These are phyloP conservation scores for Drosophila albomicans DNA, from an alignment of 1,140 invertebrate species.

Conservation along the genomic window DNA sequence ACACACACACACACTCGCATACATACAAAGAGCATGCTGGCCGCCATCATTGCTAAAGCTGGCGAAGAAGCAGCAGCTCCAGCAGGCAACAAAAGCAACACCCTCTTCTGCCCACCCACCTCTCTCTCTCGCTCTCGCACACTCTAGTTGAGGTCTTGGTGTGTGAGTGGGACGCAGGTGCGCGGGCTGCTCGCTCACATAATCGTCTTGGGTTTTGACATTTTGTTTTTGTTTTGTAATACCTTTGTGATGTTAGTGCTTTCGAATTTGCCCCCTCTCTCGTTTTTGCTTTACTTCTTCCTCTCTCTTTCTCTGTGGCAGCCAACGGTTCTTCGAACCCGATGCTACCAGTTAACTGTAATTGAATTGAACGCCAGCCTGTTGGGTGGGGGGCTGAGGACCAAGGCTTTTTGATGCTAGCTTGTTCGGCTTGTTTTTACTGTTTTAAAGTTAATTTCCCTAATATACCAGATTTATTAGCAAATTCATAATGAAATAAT, in stretches of 20 bases:
- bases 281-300: neutral
- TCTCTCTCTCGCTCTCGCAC: neutral
- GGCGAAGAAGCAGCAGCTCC: slow-evolving; percentile 28
- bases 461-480: slow-evolving; percentile 41
- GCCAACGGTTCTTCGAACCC: slow-evolving; percentile 16
- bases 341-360: slow-evolving; percentile 68
- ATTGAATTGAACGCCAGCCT: slow-evolving; percentile 70
- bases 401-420: neutral
- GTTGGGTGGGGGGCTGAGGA: slow-evolving; percentile 4
- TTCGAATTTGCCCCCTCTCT: slow-evolving; percentile 42
- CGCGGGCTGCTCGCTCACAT: slow-evolving; percentile 71
- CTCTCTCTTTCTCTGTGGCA: neutral
- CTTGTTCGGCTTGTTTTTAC: slow-evolving; percentile 8
- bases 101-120: neutral
- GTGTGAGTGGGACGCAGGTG: slow-evolving; percentile 64
- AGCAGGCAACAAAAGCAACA: slow-evolving; percentile 16
- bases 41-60: slow-evolving; percentile 71
- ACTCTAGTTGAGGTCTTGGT: neutral
- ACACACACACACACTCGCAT: slow-evolving; percentile 36
- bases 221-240: slow-evolving; percentile 85
- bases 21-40: slow-evolving; percentile 46
- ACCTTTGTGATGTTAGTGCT: slow-evolving; percentile 81
- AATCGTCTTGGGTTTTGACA: slow-evolving; percentile 84
- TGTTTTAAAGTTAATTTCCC: slow-evolving; percentile 21
- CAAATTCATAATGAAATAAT: slow-evolving; percentile 42